Percentiles rank a stretch among this genome's conserved stretches.
Evolutionary conservation across 2,113 vertebrate genomes (phyloP).

Genomic region (Andinoacara biseriatus): DNA sequence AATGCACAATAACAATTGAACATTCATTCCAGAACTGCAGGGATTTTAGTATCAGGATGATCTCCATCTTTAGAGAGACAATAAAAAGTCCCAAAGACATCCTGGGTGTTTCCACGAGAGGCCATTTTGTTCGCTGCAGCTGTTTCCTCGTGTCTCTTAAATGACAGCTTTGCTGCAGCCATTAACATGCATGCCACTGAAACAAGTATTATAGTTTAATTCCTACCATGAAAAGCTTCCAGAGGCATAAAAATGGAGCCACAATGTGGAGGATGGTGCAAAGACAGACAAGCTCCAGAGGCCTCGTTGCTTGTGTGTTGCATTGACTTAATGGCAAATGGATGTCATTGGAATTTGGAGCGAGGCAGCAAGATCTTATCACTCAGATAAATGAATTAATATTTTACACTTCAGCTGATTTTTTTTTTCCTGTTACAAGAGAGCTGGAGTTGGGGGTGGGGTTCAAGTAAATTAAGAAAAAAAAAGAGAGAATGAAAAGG

Average conservation of each 20-base stretch:
- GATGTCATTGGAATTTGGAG: slow-evolving; percentile 80
- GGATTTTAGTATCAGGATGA: slow-evolving; percentile 67
- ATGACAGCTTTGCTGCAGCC: slow-evolving; percentile 75
- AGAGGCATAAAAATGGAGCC: slow-evolving; percentile 67
- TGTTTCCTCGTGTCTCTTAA: slow-evolving; percentile 72
- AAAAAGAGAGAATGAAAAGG: slow-evolving; percentile 65
- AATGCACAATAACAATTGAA: slow-evolving; percentile 67
- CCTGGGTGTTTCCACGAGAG: slow-evolving; percentile 65
- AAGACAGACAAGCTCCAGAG: slow-evolving; percentile 72
- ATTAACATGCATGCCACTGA: slow-evolving; percentile 75
- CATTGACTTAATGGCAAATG: slow-evolving; percentile 79
- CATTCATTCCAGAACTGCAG: slow-evolving; percentile 60
- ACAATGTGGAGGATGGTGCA: slow-evolving; percentile 47
- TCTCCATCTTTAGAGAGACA: slow-evolving; percentile 67
- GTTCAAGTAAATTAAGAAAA: slow-evolving; percentile 79
- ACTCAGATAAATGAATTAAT: slow-evolving; percentile 83
- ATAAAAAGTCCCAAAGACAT: slow-evolving; percentile 63
- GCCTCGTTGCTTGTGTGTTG: slow-evolving; percentile 69
- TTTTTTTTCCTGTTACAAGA: slow-evolving; percentile 63
- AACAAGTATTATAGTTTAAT: slow-evolving; percentile 83
- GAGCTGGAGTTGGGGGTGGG: slow-evolving; percentile 67
- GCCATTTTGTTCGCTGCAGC: slow-evolving; percentile 73
- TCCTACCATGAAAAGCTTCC: slow-evolving; percentile 81
- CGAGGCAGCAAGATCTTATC: slow-evolving; percentile 82
- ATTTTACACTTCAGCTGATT: slow-evolving; percentile 80